phyloP scores from a whole-genome alignment of 2,113 vertebrate genomes.

The Capricornis sumatraensis region DNA sequence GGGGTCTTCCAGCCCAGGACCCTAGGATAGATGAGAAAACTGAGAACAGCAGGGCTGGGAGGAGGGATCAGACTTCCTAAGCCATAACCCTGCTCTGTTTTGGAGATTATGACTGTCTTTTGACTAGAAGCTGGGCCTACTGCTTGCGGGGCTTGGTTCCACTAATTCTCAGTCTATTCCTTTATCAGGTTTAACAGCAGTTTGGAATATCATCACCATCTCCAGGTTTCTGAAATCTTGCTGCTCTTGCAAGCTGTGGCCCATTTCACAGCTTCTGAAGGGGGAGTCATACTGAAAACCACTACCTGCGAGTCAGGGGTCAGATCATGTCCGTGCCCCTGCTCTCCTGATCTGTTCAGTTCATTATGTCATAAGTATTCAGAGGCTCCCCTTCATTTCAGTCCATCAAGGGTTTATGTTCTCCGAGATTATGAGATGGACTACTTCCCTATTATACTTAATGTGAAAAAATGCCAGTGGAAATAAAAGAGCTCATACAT shows the following conservation, averaged over 20 bases:
- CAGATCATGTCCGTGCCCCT: accelerated
- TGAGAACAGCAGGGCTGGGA: neutral
- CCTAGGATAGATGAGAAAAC: neutral
- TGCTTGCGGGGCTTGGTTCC: neutral
- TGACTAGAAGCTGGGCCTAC: neutral
- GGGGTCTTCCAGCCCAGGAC: neutral
- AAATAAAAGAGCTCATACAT: slow-evolving; percentile 74
- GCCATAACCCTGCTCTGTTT: no score
- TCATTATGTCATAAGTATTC: slow-evolving; percentile 43
- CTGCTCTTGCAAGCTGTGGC: neutral
- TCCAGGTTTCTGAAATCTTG: neutral
- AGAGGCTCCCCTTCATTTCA: slow-evolving; percentile 28
- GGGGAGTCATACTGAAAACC: neutral
- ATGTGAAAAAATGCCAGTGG: slow-evolving; percentile 65
- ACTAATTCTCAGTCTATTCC: neutral
- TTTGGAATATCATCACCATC: neutral
- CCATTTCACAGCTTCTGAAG: neutral
- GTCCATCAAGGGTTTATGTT: slow-evolving; percentile 68
- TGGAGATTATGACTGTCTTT: neutral
- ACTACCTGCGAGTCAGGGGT: neutral
- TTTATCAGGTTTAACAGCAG: neutral
- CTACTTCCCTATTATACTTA: slow-evolving; percentile 56
- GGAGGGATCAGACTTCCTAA: neutral
- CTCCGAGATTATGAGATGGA: slow-evolving; percentile 45
- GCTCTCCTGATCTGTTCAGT: neutral